These are phyloP conservation scores for Mythimna impura DNA, from an alignment of 2,888 invertebrate species.

Conservation along the genomic window DNA sequence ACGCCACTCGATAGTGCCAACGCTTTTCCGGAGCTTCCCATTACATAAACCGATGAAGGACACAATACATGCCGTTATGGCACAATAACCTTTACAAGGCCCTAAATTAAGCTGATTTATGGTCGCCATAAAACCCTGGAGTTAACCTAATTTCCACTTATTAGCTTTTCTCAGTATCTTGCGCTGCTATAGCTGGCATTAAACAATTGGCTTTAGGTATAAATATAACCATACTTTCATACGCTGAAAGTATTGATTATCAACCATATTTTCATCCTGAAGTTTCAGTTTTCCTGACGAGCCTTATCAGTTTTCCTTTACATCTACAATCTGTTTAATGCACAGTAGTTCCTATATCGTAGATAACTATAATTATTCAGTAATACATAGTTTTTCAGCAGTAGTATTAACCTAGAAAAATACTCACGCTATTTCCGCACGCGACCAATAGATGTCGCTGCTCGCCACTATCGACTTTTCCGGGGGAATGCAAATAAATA, in stretches of 20 bases:
- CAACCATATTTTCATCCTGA: conserved; percentile 48
- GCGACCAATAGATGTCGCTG: conserved; percentile 77
- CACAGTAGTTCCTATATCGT: neutral
- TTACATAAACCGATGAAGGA: conserved; percentile 54
- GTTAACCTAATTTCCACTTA: conserved; percentile 58
- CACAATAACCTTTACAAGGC: conserved; percentile 48
- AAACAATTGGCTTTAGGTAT: conserved; percentile 17
- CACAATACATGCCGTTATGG: conserved; percentile 33
- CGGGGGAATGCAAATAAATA: conserved; percentile 40
- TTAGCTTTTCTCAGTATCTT: conserved; percentile 41
- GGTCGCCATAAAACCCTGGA: conserved; percentile 45
- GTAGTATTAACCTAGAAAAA: conserved; percentile 73
- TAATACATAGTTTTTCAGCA: conserved; percentile 18
- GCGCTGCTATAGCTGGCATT: conserved; percentile 10
- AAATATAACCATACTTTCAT: conserved; percentile 18
- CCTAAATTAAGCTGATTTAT: conserved; percentile 56
- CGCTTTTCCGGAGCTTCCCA: conserved; percentile 38
- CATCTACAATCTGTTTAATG: neutral
- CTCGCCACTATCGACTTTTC: conserved; percentile 64
- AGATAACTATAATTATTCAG: no score
- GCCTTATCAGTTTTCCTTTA: neutral
- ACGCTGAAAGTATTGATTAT: conserved; percentile 49
- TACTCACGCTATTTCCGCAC: conserved; percentile 56
- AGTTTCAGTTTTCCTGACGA: neutral
- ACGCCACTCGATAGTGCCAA: conserved; percentile 41